Evolutionary conservation across 2,797 vertebrate species (phyloP), one percentile per base, ranked within the genome.

Genomic region (Eulemur coronatus): DNA sequence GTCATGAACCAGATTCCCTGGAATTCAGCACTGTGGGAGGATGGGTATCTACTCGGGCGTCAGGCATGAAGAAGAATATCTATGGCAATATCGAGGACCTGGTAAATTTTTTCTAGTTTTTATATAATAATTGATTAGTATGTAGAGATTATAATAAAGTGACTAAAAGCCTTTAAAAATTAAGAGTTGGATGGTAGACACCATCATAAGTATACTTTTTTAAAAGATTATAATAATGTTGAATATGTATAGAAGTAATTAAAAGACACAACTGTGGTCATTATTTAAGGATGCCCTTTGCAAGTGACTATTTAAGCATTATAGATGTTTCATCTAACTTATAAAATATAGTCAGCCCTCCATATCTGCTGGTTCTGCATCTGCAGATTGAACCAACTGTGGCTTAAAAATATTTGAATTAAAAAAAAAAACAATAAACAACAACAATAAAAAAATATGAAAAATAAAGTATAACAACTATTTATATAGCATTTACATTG

Each of bases 61-160:
- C 99, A 7, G 99, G 99, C 98, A 99, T 99, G 99, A 99, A 99
- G 99, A 99, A 99, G 98, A 99, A 99, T 98, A 99, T 99, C 98
- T 99, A 99, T 75, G 99, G 99, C 98, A 99, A 99, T 99, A 99
- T 99, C 78, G 99, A 99, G 98, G 99, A 99, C 98, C 98, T 99
- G 99, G 99, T 99, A 98, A 98, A 98, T 97, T 96, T 84, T 90
- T 96, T 97, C 55, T 93, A 24, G 35, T 92, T 97, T 33, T 90
- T 97, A 35, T 84, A 28, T 92, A 91, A 85, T 88, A 86, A 52
- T 72, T 93, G 9, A 82, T 91, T 85, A 73, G 11, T 87, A 26
- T 38, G 38, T 73, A 91, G 9, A 94, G 38, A 46, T 55, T 84
- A 73, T 67, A 48, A 80, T 87, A 28, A 94, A 89, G 7, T 87